phyloP scores from a whole-genome alignment of 2,797 vertebrate genomes.

The Ptychadena robeensis region DNA sequence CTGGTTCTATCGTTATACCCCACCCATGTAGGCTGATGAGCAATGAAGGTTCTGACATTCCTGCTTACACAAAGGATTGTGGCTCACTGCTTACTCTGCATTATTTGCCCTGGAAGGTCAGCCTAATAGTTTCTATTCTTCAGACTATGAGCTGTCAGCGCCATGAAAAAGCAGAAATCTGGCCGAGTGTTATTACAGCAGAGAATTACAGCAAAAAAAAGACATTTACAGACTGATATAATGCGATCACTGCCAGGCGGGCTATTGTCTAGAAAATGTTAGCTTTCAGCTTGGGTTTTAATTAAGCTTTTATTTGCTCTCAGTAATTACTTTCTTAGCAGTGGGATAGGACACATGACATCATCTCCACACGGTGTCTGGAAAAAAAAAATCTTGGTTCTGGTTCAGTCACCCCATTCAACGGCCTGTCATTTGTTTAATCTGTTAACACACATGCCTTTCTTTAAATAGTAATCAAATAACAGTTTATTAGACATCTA shows the following conservation, averaged over 20 bases:
- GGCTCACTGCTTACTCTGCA: constrained; percentile 13
- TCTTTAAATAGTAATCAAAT: background rate
- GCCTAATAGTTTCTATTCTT: constrained; percentile 35
- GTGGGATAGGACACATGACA: constrained; percentile 29
- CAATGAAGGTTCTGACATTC: constrained; percentile 14
- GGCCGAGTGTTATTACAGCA: constrained; percentile 17
- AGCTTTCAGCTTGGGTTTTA: constrained; percentile 43
- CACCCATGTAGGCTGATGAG: constrained; percentile 13
- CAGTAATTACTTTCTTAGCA: constrained; percentile 39
- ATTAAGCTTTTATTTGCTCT: constrained; percentile 49
- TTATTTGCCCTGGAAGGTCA: constrained; percentile 31
- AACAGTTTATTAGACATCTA: background rate
- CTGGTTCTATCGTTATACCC: background rate
- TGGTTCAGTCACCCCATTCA: constrained; percentile 27
- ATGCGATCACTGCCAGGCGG: constrained; percentile 26
- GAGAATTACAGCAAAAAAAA: constrained; percentile 41
- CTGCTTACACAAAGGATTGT: constrained; percentile 37
- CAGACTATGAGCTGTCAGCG: constrained; percentile 29
- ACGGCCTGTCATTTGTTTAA: background rate
- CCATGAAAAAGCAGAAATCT: constrained; percentile 30
- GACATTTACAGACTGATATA: constrained; percentile 47
- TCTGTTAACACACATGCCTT: background rate
- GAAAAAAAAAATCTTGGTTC: constrained; percentile 14
- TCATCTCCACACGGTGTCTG: constrained; percentile 19
- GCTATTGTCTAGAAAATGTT: constrained; percentile 36